These are phyloP conservation scores for Idaea dimidiata DNA, from an alignment of 2,888 invertebrate genomes.

Conservation along the genomic window DNA sequence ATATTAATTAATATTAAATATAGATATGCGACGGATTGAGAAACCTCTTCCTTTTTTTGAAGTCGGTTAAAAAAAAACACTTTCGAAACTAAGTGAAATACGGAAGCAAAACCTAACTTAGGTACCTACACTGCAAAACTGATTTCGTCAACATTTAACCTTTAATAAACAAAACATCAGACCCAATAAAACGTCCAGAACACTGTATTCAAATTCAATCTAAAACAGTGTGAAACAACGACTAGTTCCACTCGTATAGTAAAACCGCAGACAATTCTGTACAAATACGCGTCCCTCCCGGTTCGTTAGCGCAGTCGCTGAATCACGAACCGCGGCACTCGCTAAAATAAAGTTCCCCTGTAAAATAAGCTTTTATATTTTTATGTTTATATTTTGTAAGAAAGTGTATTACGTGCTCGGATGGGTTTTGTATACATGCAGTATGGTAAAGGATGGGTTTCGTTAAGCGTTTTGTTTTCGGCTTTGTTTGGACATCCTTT, in stretches of 20 bases:
- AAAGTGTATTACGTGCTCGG: conserved; percentile 3
- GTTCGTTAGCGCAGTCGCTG: conserved; percentile 49
- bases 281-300: conserved; percentile 45
- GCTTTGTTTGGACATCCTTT: not conserved
- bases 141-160: not conserved
- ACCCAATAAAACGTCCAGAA: not conserved
- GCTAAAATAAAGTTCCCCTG: conserved; percentile 40
- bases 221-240: not conserved
- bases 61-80: too few species aligned
- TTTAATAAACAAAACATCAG: not conserved
- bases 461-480: not conserved
- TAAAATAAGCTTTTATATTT: conserved; percentile 37
- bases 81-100: too few species aligned
- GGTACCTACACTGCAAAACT: too few species aligned
- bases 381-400: conserved; percentile 3
- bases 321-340: conserved; percentile 27
- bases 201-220: conserved; percentile 10
- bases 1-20: too few species aligned
- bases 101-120: too few species aligned
- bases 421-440: not conserved
- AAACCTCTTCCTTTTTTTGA: too few species aligned
- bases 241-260: conserved; percentile 10
- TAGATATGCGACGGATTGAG: too few species aligned
- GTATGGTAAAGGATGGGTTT: not conserved
- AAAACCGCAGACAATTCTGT: conserved; percentile 45